Conservation (phyloP, 2,113 vertebrate species). For the Colinus virginianus region DNA sequence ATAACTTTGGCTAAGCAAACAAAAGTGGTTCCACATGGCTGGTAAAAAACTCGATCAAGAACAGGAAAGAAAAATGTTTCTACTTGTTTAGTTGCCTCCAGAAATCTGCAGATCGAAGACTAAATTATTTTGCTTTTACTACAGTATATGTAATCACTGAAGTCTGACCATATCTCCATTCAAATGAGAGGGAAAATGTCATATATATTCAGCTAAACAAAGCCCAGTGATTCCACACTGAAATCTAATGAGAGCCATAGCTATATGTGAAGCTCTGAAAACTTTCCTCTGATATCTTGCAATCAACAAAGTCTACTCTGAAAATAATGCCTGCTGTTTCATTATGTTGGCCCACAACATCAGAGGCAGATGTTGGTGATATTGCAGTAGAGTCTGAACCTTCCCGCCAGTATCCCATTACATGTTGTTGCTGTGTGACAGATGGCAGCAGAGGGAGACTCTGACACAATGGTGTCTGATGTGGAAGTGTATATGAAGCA, state of each 20-base stretch:
- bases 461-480: too few species aligned
- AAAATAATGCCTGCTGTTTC: background rate
- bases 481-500: too few species aligned
- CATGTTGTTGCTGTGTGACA: background rate
- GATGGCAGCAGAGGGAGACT: too few species aligned
- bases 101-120: constrained; percentile 10
- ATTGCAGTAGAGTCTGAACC: background rate
- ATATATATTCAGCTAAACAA: constrained; percentile 7
- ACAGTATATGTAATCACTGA: background rate
- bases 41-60: constrained; percentile 54
- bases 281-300: background rate
- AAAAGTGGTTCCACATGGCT: constrained; percentile 74
- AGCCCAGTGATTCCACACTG: background rate
- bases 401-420: background rate
- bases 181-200: background rate
- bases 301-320: background rate
- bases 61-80: constrained; percentile 40
- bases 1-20: constrained; percentile 28
- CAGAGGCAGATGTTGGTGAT: background rate
- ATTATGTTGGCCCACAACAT: background rate
- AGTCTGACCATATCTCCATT: constrained; percentile 1
- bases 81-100: constrained; percentile 9
- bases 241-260: constrained; percentile 15
- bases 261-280: background rate
- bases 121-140: constrained; percentile 39